phyloP scores from a whole-genome alignment of 2,113 vertebrate species.

The Tyrannus savana region DNA sequence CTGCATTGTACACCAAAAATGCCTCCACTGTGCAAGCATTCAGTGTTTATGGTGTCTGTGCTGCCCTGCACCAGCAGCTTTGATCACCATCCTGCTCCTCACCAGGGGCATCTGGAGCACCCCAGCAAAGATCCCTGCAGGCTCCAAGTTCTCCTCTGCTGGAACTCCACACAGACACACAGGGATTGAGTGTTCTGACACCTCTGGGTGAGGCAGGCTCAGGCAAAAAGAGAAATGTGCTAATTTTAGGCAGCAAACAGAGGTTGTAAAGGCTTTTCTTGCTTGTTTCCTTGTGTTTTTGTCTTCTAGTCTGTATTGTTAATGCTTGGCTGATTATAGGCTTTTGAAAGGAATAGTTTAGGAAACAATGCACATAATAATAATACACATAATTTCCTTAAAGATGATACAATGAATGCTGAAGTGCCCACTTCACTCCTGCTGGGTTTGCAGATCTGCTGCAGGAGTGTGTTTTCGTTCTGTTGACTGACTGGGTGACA shows the following conservation, averaged over 20 bases:
- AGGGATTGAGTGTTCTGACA: background rate
- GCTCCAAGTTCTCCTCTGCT: background rate
- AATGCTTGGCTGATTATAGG: background rate
- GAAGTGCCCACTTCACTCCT: background rate
- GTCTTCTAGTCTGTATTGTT: background rate
- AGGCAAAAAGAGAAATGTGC: background rate
- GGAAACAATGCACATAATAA: background rate
- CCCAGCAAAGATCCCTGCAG: background rate
- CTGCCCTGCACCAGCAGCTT: background rate
- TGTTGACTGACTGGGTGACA: background rate
- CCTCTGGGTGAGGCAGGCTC: background rate
- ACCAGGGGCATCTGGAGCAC: background rate
- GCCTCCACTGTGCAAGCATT: background rate
- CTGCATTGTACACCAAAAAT: too few species aligned
- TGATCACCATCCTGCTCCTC: background rate
- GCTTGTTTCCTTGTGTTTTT: background rate
- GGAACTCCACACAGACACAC: background rate
- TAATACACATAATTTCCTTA: constrained; percentile 6
- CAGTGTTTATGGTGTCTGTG: fast-evolving
- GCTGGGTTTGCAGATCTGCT: background rate
- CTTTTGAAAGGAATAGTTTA: background rate
- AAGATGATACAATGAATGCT: background rate
- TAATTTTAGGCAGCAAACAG: background rate
- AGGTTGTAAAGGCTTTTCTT: background rate
- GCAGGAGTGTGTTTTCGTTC: background rate